A percentile compares a stretch with the other conserved stretches of the same genome.
phyloP scores from a whole-genome alignment of 2,888 invertebrate species.

The Girardia tigrina region DNA sequence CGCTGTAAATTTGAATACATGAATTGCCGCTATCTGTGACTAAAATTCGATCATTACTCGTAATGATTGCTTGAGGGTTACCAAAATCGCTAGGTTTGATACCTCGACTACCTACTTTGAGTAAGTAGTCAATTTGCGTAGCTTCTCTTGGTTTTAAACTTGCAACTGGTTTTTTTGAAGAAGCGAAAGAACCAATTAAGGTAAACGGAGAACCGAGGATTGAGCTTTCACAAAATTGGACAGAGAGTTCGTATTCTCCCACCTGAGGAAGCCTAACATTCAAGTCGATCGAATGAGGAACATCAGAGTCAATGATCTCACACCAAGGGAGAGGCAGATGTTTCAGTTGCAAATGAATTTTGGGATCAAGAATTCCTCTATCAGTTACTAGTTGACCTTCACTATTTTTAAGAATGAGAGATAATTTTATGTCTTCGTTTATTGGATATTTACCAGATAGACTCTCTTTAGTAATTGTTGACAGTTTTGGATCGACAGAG shows the following conservation, averaged over 20 bases:
- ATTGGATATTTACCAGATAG: background rate
- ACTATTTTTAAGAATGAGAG: background rate
- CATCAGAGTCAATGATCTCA: background rate
- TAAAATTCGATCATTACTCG: constrained; percentile 49
- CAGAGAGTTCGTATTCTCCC: background rate
- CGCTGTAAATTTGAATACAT: constrained; percentile 40
- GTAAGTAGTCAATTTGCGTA: constrained; percentile 47
- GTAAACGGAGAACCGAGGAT: background rate
- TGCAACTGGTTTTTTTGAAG: background rate
- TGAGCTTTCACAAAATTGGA: background rate
- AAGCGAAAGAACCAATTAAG: background rate
- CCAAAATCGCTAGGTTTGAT: constrained; percentile 53
- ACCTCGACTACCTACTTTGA: constrained; percentile 52
- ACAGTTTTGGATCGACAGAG: background rate
- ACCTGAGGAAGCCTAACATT: background rate
- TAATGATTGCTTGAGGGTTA: constrained; percentile 53
- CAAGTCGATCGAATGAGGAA: background rate
- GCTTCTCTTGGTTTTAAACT: background rate
- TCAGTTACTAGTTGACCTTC: background rate
- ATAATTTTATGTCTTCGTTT: background rate
- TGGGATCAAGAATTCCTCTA: background rate
- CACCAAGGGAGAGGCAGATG: background rate
- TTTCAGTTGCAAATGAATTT: background rate
- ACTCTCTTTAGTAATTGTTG: background rate
- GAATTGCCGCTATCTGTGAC: constrained; percentile 54